Conservation (phyloP, 2,797 vertebrate species). For the Coregonus ussuriensis region DNA sequence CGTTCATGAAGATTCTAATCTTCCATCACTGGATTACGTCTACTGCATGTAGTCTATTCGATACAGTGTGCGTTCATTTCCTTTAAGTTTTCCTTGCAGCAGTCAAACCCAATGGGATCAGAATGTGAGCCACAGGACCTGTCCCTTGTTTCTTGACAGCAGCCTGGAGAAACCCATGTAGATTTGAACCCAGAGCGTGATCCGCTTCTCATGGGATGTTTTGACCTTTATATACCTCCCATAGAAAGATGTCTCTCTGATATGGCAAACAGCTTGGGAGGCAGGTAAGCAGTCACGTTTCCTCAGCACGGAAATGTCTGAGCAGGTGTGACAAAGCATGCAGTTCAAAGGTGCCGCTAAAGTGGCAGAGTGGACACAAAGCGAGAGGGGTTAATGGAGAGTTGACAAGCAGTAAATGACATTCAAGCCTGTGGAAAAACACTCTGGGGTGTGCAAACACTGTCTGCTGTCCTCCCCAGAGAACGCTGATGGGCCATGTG, state of each 20-base stretch:
- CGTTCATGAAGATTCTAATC: slow-evolving; percentile 37
- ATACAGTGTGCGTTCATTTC: slow-evolving; percentile 57
- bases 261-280: slow-evolving; percentile 32
- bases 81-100: slow-evolving; percentile 11
- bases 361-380: slow-evolving; percentile 48
- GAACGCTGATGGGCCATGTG: slow-evolving; percentile 50
- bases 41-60: neutral
- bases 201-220: slow-evolving; percentile 28
- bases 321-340: slow-evolving; percentile 46
- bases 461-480: slow-evolving; percentile 36
- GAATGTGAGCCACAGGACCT: slow-evolving; percentile 19
- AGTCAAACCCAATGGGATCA: slow-evolving; percentile 13
- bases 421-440: slow-evolving; percentile 46
- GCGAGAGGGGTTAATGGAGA: slow-evolving; percentile 52
- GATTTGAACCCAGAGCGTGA: slow-evolving; percentile 33
- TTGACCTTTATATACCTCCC: slow-evolving; percentile 21
- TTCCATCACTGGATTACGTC: slow-evolving; percentile 24
- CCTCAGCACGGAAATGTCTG: slow-evolving; percentile 13
- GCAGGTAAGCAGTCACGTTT: slow-evolving; percentile 29
- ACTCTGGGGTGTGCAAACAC: slow-evolving; percentile 52
- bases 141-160: slow-evolving; percentile 15
- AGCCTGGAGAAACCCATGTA: slow-evolving; percentile 36
- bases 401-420: slow-evolving; percentile 63
- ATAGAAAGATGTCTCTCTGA: neutral
- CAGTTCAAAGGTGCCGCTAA: slow-evolving; percentile 27